phyloP scores from a whole-genome alignment of 2,113 vertebrate species.

The Dasypus novemcinctus region DNA sequence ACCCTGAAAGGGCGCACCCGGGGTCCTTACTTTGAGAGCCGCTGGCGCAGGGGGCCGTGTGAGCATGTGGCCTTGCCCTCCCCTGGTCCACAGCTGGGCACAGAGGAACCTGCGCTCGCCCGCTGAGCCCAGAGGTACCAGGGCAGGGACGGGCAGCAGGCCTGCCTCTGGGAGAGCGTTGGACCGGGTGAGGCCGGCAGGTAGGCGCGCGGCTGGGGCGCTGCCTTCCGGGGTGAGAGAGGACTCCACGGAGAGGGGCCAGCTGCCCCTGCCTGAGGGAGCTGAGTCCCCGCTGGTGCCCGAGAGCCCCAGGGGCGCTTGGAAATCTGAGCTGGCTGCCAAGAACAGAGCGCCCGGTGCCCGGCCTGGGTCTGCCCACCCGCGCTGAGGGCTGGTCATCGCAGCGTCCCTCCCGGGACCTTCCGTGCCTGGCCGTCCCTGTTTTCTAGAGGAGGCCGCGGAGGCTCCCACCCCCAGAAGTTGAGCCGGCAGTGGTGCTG shows the following conservation, averaged over 20 bases:
- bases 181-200: background rate
- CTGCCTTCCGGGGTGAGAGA: background rate
- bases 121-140: background rate
- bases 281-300: background rate
- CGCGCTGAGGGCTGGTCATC: background rate
- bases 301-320: rapidly evolving
- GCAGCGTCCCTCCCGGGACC: background rate
- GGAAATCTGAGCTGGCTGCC: background rate
- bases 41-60: rapidly evolving
- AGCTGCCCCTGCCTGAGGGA: background rate
- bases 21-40: background rate
- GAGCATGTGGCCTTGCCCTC: rapidly evolving
- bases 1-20: too few species aligned
- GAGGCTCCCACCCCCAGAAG: background rate
- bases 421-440: background rate
- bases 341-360: background rate
- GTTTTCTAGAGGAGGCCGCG: background rate
- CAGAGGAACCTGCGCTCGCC: background rate
- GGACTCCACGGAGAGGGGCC: background rate
- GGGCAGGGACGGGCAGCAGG: background rate
- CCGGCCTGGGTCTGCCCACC: background rate
- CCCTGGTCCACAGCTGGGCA: background rate
- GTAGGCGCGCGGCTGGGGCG: rapidly evolving
- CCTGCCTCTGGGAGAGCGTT: background rate
- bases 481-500: background rate